These are phyloP conservation scores for Odocoileus virginianus DNA, from an alignment of 2,113 vertebrate species.

Conservation along the genomic window DNA sequence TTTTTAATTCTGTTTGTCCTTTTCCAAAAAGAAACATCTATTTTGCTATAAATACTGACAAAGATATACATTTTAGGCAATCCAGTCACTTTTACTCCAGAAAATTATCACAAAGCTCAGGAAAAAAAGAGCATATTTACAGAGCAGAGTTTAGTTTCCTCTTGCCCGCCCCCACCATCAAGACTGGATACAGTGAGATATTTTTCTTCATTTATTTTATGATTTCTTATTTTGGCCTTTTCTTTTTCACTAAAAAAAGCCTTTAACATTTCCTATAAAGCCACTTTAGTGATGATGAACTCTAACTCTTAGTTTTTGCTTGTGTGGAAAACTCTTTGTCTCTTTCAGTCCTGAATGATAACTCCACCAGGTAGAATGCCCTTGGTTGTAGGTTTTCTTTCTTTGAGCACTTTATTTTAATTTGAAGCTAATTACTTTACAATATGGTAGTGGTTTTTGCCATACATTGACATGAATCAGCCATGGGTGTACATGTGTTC, in stretches of 20 bases:
- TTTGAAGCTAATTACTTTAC: background rate
- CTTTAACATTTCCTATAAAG: background rate
- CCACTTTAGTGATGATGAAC: background rate
- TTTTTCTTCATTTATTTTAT: background rate
- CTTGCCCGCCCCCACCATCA: rapidly evolving
- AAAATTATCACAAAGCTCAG: background rate
- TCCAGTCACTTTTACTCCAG: background rate
- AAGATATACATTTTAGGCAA: background rate
- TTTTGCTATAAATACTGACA: background rate
- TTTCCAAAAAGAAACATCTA: background rate
- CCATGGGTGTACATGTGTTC: background rate
- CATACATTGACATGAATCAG: background rate
- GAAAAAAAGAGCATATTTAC: background rate
- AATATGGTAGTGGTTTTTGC: background rate
- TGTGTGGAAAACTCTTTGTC: background rate
- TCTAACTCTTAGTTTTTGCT: background rate
- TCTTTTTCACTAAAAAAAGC: background rate
- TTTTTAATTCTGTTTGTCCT: background rate
- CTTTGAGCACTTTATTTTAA: background rate
- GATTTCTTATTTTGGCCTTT: background rate
- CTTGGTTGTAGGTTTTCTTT: background rate
- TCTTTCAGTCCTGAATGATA: background rate
- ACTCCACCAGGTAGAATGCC: background rate
- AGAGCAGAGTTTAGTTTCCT: background rate
- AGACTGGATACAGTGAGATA: background rate